phyloP scores from a whole-genome alignment of 2,888 invertebrate species.

The Clanis bilineata region DNA sequence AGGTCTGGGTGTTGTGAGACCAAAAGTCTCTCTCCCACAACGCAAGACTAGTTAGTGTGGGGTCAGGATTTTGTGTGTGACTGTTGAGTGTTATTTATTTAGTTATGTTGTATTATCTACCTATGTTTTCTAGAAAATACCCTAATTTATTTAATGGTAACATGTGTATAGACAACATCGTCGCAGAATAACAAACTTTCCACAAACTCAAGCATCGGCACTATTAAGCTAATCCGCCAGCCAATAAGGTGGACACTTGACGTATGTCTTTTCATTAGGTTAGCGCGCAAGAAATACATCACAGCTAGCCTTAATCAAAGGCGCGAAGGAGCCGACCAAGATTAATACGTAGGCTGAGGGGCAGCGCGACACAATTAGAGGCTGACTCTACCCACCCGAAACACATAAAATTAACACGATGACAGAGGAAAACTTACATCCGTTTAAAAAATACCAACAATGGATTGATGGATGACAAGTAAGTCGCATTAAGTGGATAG shows the following conservation, averaged over 20 bases:
- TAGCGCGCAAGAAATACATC: constrained; percentile 78
- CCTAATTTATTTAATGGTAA: neutral
- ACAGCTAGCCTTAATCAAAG: constrained; percentile 76
- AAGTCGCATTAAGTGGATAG: neutral
- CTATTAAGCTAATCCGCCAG: constrained; percentile 72
- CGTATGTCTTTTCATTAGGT: constrained; percentile 79
- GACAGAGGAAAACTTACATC: constrained; percentile 23
- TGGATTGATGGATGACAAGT: neutral
- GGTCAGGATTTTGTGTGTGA: too few relatives aligned
- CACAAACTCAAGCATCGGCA: constrained; percentile 56
- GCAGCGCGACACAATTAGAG: constrained; percentile 54
- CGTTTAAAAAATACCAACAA: neutral
- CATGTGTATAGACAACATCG: constrained; percentile 7
- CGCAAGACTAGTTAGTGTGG: too few relatives aligned
- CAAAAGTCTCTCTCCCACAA: too few relatives aligned
- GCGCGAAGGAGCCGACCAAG: constrained; percentile 67
- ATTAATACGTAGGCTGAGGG: constrained; percentile 73
- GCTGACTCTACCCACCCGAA: constrained; percentile 46
- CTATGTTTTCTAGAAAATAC: neutral
- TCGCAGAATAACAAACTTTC: constrained; percentile 57
- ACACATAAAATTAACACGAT: constrained; percentile 50
- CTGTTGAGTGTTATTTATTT: too few relatives aligned
- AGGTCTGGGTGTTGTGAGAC: too few relatives aligned
- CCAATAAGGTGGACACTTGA: constrained; percentile 81
- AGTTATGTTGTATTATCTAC: too few relatives aligned